Evolutionary conservation across 1,140 invertebrate species (phyloP).

Genomic region (Pseudomyrmex gracilis): DNA sequence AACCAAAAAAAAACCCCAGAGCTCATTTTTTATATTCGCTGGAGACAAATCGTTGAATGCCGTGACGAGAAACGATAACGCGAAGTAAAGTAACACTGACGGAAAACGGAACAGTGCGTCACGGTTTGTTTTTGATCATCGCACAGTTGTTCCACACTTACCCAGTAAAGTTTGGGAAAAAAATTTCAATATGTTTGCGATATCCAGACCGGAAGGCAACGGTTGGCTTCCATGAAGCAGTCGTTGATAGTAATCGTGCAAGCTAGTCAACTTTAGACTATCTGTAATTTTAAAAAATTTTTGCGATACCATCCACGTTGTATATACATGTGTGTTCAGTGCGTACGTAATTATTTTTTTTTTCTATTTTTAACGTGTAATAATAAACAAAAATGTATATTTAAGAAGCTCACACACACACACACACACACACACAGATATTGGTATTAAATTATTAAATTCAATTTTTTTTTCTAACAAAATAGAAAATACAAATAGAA

Average conservation of each 20-base stretch:
- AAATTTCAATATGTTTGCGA: slow-evolving; percentile 98
- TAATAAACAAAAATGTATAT: not conserved
- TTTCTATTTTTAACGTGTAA: not conserved
- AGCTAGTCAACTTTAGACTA: slow-evolving; percentile 97
- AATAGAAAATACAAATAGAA: not conserved
- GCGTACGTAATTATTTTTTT: not conserved
- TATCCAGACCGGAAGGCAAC: slow-evolving; percentile 96
- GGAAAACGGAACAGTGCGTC: not conserved
- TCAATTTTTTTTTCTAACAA: slow-evolving; percentile 5
- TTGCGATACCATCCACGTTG: not conserved
- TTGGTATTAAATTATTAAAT: not conserved
- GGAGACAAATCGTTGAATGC: not conserved
- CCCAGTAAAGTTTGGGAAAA: slow-evolving; percentile 98
- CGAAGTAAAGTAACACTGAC: slow-evolving; percentile 33
- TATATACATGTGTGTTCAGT: not conserved
- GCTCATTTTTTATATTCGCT: no score
- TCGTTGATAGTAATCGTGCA: slow-evolving; percentile 98
- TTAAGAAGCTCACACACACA: no score
- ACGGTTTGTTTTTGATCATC: not conserved
- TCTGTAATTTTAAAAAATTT: slow-evolving; percentile 88
- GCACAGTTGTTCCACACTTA: slow-evolving; percentile 86
- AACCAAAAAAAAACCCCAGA: no score
- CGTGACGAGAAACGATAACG: slow-evolving; percentile 28
- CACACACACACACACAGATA: no score
- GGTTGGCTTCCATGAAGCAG: slow-evolving; percentile 96